phyloP scores from a whole-genome alignment of 2,113 vertebrate genomes.

The Uria aalge region DNA sequence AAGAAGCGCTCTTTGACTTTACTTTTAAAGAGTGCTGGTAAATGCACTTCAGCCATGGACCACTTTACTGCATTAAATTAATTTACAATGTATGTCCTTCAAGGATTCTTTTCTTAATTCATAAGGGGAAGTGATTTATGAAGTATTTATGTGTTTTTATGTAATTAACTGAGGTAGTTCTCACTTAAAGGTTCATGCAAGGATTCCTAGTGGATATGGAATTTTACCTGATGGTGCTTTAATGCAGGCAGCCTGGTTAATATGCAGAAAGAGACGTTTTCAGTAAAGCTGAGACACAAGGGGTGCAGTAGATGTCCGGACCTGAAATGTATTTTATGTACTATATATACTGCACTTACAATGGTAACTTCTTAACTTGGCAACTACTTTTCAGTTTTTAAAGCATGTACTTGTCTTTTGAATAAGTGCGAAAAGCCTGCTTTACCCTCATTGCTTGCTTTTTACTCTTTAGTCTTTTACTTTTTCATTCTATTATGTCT shows the following conservation, averaged over 20 bases:
- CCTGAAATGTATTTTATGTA: background rate
- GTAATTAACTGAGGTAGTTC: background rate
- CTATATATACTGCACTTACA: background rate
- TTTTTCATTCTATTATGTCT: background rate
- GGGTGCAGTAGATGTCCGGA: background rate
- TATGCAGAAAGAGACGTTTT: background rate
- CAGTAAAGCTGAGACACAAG: background rate
- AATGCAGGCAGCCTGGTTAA: background rate
- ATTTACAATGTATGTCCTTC: background rate
- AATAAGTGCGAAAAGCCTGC: background rate
- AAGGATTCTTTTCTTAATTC: background rate
- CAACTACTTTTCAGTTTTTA: background rate
- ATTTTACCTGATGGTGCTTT: background rate
- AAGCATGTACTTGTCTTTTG: background rate
- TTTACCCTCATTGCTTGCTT: background rate
- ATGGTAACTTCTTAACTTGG: background rate
- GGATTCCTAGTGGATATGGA: background rate
- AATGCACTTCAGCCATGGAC: background rate
- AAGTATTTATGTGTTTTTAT: background rate
- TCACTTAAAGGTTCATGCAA: background rate
- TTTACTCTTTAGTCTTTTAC: background rate
- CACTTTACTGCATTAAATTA: background rate
- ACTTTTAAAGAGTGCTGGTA: background rate
- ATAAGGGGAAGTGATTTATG: background rate
- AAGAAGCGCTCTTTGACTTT: background rate